phyloP scores from a whole-genome alignment of 1,140 invertebrate species.

The Danaus plexippus region DNA sequence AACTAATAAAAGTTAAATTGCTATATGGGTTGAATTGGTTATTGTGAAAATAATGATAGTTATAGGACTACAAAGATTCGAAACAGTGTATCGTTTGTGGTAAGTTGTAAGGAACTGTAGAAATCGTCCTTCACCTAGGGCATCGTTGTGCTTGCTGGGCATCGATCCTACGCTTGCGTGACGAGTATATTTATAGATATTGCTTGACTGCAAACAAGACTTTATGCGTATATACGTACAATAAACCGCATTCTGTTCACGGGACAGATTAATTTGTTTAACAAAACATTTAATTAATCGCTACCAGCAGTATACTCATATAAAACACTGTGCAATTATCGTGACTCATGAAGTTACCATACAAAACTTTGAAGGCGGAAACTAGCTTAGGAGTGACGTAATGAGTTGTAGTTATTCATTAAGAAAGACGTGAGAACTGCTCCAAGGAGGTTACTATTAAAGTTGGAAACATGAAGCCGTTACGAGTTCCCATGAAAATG shows the following conservation, averaged over 20 bases:
- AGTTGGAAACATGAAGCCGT: conserved; percentile 23
- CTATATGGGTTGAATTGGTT: too few relatives aligned
- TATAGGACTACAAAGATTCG: conserved; percentile 5
- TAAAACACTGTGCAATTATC: conserved; percentile 22
- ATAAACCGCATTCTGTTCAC: conserved; percentile 2
- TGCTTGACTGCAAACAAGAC: conserved; percentile 32
- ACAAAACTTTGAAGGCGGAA: conserved; percentile 65
- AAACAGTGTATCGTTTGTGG: conserved; percentile 27
- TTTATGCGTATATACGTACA: conserved; percentile 12
- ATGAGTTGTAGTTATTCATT: conserved; percentile 66
- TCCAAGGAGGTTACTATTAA: conserved; percentile 54
- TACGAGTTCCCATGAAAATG: conserved; percentile 48
- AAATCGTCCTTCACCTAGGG: conserved; percentile 65
- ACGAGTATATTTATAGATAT: conserved; percentile 63
- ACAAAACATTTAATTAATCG: conserved; percentile 11
- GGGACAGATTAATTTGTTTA: too few relatives aligned
- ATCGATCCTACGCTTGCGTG: conserved; percentile 55
- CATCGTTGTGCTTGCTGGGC: conserved; percentile 32
- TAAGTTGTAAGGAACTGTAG: conserved; percentile 49
- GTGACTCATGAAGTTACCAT: conserved; percentile 63
- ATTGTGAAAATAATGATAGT: not conserved
- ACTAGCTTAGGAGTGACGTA: conserved; percentile 61
- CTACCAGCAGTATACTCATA: conserved; percentile 14
- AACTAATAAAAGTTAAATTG: not conserved
- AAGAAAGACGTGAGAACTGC: conserved; percentile 63